Percentiles rank a stretch among this genome's conserved stretches.
Evolutionary conservation across 2,797 vertebrate genomes (phyloP).

Genomic region (Diplodus puntazzo): DNA sequence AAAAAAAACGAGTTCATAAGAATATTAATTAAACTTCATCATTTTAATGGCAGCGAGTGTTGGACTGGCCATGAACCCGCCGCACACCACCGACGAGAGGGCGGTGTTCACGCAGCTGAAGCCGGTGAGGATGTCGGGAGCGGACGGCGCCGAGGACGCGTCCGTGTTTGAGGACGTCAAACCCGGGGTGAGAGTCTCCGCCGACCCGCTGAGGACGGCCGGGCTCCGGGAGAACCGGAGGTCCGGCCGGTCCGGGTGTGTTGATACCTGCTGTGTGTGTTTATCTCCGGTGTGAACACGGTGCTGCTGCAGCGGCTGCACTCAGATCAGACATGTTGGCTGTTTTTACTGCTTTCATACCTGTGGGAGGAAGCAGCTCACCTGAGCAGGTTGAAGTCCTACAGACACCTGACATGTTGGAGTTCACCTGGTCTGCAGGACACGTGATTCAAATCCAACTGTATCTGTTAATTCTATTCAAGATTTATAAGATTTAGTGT

Average conservation of each 20-base stretch:
- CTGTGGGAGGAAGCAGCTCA: constrained; percentile 21
- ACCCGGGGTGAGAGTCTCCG: constrained; percentile 79
- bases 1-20: neutral
- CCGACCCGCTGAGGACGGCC: constrained; percentile 41
- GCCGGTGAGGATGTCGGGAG: constrained; percentile 88
- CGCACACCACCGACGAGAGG: constrained; percentile 83
- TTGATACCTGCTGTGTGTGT: neutral
- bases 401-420: constrained; percentile 38
- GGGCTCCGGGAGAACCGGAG: constrained; percentile 9
- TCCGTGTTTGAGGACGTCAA: constrained; percentile 94
- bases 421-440: constrained; percentile 12
- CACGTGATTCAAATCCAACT: neutral
- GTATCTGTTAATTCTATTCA: neutral
- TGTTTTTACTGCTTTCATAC: constrained; percentile 1
- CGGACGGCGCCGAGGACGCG: constrained; percentile 86
- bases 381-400: constrained; percentile 58
- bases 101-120: constrained; percentile 90
- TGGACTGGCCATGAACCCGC: constrained; percentile 84
- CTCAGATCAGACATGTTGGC: neutral
- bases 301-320: neutral
- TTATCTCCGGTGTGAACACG: neutral
- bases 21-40: neutral
- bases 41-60: constrained; percentile 86
- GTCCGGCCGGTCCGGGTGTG: constrained; percentile 49
- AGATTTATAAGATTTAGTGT: neutral